Evolutionary conservation across 2,888 invertebrate species (phyloP).

Genomic region (Drosophila gaucha): DNA sequence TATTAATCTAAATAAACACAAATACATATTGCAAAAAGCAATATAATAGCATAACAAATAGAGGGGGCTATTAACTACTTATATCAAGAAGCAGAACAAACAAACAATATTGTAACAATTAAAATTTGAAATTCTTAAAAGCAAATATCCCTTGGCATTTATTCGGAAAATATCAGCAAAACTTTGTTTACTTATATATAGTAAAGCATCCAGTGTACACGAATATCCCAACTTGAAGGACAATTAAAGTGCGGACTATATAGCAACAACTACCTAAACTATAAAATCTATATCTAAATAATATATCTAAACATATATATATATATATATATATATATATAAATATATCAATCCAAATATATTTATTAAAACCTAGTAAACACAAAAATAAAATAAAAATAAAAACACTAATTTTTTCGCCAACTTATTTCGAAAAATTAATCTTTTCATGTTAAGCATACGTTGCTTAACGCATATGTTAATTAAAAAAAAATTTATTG

Average conservation of each 20-base stretch:
- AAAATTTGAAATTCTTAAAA: constrained; percentile 24
- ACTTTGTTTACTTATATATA: constrained; percentile 42
- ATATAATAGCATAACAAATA: constrained; percentile 27
- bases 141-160: constrained; percentile 58
- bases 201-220: constrained; percentile 53
- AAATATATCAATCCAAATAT: constrained; percentile 35
- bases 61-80: not conserved
- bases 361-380: constrained; percentile 47
- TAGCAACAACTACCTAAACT: constrained; percentile 60
- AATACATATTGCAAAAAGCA: constrained; percentile 45
- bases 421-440: constrained; percentile 60
- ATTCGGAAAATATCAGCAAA: constrained; percentile 51
- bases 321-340: constrained; percentile 18
- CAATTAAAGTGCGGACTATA: constrained; percentile 65
- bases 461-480: constrained; percentile 11
- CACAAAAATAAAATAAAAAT: constrained; percentile 56
- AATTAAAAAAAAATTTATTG: constrained; percentile 15
- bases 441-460: constrained; percentile 52
- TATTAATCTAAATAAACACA: constrained; percentile 1
- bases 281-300: constrained; percentile 41
- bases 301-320: constrained; percentile 9
- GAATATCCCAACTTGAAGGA: constrained; percentile 75
- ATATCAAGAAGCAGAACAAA: constrained; percentile 11
- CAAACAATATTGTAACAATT: constrained; percentile 20
- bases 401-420: constrained; percentile 60